Evolutionary conservation across 1,140 invertebrate species (phyloP).

Genomic region (Aporrectodea caliginosa): DNA sequence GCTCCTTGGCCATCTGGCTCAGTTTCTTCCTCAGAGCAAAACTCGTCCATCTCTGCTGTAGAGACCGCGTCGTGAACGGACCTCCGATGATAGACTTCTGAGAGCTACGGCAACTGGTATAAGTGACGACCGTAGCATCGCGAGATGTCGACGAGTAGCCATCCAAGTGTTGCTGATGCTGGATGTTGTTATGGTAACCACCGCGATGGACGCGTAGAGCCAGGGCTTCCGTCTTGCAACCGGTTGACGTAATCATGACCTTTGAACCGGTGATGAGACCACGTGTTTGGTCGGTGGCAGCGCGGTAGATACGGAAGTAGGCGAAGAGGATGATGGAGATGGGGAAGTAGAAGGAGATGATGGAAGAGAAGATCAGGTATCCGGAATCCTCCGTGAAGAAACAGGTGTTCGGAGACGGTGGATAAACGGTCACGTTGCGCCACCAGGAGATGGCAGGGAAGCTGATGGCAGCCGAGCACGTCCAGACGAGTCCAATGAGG

Average conservation of each 20-base stretch:
- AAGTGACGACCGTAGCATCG: background rate
- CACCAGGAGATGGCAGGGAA: constrained; percentile 95
- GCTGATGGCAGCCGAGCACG: constrained; percentile 89
- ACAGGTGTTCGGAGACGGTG: constrained; percentile 13
- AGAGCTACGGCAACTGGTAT: constrained; percentile 44
- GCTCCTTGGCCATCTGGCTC: constrained; percentile 67
- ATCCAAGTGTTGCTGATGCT: constrained; percentile 19
- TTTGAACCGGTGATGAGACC: constrained; percentile 55
- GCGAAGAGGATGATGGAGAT: constrained; percentile 32
- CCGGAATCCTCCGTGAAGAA: constrained; percentile 82
- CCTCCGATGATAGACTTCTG: constrained; percentile 30
- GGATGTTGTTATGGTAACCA: constrained; percentile 53
- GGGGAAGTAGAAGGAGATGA: constrained; percentile 34
- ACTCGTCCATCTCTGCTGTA: constrained; percentile 30
- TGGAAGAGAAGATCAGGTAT: constrained; percentile 77
- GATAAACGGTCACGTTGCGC: constrained; percentile 48
- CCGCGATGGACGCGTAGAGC: constrained; percentile 85
- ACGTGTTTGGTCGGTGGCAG: constrained; percentile 19
- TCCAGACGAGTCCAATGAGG: constrained; percentile 91
- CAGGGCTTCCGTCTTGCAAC: constrained; percentile 65
- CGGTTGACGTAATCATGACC: constrained; percentile 55
- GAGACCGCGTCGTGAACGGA: constrained; percentile 6
- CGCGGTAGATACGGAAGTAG: constrained; percentile 31
- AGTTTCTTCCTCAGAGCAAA: constrained; percentile 73
- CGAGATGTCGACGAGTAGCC: constrained; percentile 8